These are phyloP conservation scores for Nomada hirtipes DNA, from an alignment of 2,888 invertebrate species.

Conservation along the genomic window DNA sequence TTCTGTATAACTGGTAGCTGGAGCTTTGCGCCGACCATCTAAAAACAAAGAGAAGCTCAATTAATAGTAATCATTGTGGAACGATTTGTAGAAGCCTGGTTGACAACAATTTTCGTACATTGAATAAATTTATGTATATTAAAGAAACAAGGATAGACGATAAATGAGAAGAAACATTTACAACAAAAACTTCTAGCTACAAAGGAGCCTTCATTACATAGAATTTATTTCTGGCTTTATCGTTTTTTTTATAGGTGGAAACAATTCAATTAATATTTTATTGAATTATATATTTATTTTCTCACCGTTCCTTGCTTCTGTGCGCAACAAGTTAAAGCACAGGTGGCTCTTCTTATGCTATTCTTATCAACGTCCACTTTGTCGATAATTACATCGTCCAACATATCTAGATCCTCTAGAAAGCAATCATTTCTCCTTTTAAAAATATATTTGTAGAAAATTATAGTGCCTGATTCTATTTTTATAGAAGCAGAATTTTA, in stretches of 20 bases:
- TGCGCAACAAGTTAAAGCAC: neutral
- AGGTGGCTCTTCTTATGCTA: neutral
- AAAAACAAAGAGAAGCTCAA: neutral
- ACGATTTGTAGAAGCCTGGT: neutral
- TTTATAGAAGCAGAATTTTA: neutral
- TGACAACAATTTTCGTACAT: too few species aligned
- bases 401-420: neutral
- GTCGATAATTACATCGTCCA: fast-evolving
- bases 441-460: too few species aligned
- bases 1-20: neutral
- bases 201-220: neutral
- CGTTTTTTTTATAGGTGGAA: neutral
- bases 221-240: neutral
- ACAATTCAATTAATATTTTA: neutral
- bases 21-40: neutral
- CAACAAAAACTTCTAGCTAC: too few species aligned
- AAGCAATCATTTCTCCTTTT: neutral
- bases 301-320: constrained; percentile 16
- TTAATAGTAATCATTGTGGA: too few species aligned
- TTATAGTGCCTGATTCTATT: too few species aligned
- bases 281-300: neutral
- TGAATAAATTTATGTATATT: too few species aligned
- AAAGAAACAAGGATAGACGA: too few species aligned
- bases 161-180: too few species aligned
- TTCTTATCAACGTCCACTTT: neutral